phyloP scores from a whole-genome alignment of 2,113 vertebrate genomes.

The Sterna hirundo region DNA sequence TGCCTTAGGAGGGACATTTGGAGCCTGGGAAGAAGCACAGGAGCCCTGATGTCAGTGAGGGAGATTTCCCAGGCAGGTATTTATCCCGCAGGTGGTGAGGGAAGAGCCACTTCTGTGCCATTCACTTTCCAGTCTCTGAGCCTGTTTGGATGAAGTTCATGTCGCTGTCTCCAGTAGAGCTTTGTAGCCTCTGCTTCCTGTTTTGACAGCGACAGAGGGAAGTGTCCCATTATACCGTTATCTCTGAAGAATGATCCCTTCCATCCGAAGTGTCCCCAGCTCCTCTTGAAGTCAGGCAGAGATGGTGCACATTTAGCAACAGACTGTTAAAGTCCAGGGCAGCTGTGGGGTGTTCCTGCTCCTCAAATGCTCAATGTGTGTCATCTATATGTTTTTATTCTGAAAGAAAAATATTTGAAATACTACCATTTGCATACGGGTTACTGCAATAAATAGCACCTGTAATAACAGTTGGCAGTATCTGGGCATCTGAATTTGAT shows the following conservation, averaged over 20 bases:
- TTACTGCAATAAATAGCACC: background rate
- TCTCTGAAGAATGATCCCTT: background rate
- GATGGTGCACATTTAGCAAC: background rate
- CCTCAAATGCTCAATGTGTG: background rate
- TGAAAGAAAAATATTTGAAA: background rate
- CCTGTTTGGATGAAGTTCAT: background rate
- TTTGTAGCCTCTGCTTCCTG: background rate
- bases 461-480: background rate
- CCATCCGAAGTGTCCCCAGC: background rate
- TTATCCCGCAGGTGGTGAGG: background rate
- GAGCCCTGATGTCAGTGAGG: background rate
- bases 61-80: background rate
- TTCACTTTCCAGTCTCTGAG: background rate
- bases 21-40: background rate
- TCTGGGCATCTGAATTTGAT: background rate
- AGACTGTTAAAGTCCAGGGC: background rate
- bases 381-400: background rate
- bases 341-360: background rate
- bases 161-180: background rate
- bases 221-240: background rate
- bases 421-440: background rate
- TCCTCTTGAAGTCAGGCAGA: background rate
- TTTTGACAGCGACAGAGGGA: background rate
- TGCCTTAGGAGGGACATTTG: background rate
- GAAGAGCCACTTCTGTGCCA: background rate